These are phyloP conservation scores for Azorinus chamasolen DNA, from an alignment of 2,888 invertebrate species.

Conservation along the genomic window DNA sequence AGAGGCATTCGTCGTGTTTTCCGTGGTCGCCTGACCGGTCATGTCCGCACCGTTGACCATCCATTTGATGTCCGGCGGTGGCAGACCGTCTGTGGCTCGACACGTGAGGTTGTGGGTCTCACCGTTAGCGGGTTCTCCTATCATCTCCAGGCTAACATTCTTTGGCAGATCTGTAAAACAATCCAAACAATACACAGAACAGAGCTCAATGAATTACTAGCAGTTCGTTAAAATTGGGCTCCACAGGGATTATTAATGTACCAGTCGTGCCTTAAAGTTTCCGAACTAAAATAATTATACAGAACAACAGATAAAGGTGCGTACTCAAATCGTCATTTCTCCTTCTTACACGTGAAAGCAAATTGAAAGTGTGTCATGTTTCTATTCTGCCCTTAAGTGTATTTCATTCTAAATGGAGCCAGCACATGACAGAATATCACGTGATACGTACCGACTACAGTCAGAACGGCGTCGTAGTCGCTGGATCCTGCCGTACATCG, in stretches of 20 bases:
- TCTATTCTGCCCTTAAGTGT: too few relatives aligned
- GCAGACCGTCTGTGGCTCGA: constrained; percentile 60
- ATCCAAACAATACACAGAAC: neutral
- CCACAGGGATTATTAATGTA: neutral
- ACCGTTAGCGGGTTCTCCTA: constrained; percentile 57
- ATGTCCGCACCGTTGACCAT: constrained; percentile 62
- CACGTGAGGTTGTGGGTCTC: constrained; percentile 70
- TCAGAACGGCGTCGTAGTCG: constrained; percentile 59
- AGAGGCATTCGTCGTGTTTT: constrained; percentile 41
- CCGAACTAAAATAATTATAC: neutral
- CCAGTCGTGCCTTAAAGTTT: too few relatives aligned
- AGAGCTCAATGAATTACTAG: neutral
- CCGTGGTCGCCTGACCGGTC: constrained; percentile 44
- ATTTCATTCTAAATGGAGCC: too few relatives aligned
- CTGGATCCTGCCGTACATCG: constrained; percentile 60
- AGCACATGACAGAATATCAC: neutral
- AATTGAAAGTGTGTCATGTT: too few relatives aligned
- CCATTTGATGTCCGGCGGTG: constrained; percentile 67
- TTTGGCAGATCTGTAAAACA: constrained; percentile 62
- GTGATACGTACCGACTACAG: constrained; percentile 62
- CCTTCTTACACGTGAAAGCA: too few relatives aligned
- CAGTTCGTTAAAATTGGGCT: neutral
- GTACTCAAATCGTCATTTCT: too few relatives aligned
- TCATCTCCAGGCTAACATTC: constrained; percentile 71
- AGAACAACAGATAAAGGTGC: too few relatives aligned